A percentile compares a stretch with the other conserved stretches of the same genome.
Evolutionary conservation across 2,888 invertebrate genomes (phyloP).

Genomic region (Sabellastarte sp.): DNA sequence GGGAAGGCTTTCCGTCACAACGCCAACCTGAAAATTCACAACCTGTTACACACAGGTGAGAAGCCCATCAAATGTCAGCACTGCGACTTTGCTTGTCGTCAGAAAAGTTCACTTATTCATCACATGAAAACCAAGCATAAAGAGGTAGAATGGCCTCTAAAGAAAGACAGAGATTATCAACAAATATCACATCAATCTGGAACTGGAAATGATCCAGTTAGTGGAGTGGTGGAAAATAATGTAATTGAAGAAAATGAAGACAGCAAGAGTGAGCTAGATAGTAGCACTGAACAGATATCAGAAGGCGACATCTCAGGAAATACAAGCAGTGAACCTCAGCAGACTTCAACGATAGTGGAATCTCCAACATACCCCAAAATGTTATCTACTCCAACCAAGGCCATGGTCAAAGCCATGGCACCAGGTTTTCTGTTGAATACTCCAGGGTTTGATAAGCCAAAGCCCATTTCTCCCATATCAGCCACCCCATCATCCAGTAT

Average conservation of each 20-base stretch:
- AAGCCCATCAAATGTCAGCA: slow-evolving; percentile 52
- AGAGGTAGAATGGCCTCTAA: not conserved
- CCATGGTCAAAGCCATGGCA: not conserved
- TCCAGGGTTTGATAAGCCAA: not conserved
- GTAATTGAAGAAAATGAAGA: not conserved
- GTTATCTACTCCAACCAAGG: not conserved
- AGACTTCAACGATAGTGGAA: not conserved
- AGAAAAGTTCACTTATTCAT: slow-evolving; percentile 52
- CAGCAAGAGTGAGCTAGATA: not conserved
- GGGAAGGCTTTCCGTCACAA: slow-evolving; percentile 54
- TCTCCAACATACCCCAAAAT: not conserved
- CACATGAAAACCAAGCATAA: slow-evolving; percentile 43
- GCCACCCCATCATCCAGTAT: not conserved
- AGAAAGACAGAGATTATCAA: not conserved
- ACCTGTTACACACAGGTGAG: slow-evolving; percentile 52
- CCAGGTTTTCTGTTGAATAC: not conserved
- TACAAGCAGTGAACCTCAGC: not conserved
- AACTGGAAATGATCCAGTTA: no score
- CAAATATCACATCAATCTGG: no score
- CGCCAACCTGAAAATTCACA: slow-evolving; percentile 54
- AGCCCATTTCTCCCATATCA: no score
- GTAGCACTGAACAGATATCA: not conserved
- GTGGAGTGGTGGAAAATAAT: no score
- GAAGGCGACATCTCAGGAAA: not conserved
- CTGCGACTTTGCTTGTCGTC: slow-evolving; percentile 54